Evolutionary conservation across 1,140 invertebrate species (phyloP).

Genomic region (Idris sp.): DNA sequence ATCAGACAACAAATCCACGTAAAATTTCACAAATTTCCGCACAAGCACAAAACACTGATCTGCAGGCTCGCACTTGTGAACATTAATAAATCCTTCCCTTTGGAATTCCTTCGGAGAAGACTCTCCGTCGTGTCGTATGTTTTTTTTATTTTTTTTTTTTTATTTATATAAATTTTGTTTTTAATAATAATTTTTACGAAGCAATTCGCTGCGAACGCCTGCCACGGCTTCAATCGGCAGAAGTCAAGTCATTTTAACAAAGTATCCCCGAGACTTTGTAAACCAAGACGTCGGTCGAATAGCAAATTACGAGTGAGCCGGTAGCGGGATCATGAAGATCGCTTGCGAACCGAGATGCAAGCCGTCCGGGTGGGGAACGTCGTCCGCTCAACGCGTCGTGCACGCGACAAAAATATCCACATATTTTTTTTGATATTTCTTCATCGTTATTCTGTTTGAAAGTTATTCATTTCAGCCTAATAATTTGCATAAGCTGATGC

Average conservation of each 20-base stretch:
- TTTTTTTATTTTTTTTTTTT: slow-evolving; percentile 38
- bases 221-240: slow-evolving; percentile 84
- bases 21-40: slow-evolving; percentile 49
- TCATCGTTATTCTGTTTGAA: slow-evolving; percentile 3
- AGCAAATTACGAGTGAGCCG: slow-evolving; percentile 84
- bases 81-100: slow-evolving; percentile 23
- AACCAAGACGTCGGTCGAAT: slow-evolving; percentile 93
- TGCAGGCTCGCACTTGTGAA: slow-evolving; percentile 22
- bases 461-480: slow-evolving; percentile 6
- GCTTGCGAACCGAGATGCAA: slow-evolving; percentile 46
- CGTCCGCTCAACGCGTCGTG: slow-evolving; percentile 66
- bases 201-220: slow-evolving; percentile 46
- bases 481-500: no score
- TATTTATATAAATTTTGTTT: slow-evolving; percentile 6
- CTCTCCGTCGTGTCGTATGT: slow-evolving; percentile 51
- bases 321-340: slow-evolving; percentile 68
- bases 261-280: slow-evolving; percentile 85
- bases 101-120: slow-evolving; percentile 45
- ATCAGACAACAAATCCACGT: slow-evolving; percentile 52
- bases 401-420: slow-evolving; percentile 64
- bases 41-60: slow-evolving; percentile 64
- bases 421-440: slow-evolving; percentile 32
- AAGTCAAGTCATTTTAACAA: slow-evolving; percentile 87
- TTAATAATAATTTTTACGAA: no score
- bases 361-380: slow-evolving; percentile 67